These are phyloP conservation scores for Drosophila bocqueti DNA, from an alignment of 1,140 invertebrate species.

Conservation along the genomic window DNA sequence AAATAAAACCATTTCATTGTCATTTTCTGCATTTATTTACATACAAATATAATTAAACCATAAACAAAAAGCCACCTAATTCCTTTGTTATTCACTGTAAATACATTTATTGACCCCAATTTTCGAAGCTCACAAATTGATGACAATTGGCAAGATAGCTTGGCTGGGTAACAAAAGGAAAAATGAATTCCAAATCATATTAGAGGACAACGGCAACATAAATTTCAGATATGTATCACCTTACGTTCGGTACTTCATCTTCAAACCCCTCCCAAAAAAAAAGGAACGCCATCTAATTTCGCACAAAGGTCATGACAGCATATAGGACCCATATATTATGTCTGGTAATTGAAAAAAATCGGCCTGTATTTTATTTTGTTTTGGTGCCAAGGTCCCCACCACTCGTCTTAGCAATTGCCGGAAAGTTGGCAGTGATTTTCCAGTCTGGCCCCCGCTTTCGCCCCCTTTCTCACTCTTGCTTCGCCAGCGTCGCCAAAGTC, in stretches of 20 bases:
- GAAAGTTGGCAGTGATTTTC: slow-evolving; percentile 67
- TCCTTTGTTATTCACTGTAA: slow-evolving; percentile 6
- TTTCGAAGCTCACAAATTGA: slow-evolving; percentile 16
- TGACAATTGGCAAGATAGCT: slow-evolving; percentile 29
- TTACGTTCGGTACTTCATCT: slow-evolving; percentile 33
- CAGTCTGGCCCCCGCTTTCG: slow-evolving; percentile 30
- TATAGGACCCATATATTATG: slow-evolving; percentile 68
- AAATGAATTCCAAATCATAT: slow-evolving; percentile 16
- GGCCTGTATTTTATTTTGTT: slow-evolving; percentile 42
- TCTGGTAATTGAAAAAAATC: slow-evolving; percentile 76
- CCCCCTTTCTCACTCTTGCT: background rate
- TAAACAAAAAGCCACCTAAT: background rate
- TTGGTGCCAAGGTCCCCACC: slow-evolving; percentile 47
- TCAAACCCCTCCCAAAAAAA: background rate
- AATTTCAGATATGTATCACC: slow-evolving; percentile 53
- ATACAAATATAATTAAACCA: background rate
- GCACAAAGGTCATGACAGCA: slow-evolving; percentile 70
- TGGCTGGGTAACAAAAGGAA: slow-evolving; percentile 11
- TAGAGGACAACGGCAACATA: slow-evolving; percentile 28
- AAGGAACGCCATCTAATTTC: slow-evolving; percentile 51
- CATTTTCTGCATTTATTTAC: background rate
- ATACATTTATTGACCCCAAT: slow-evolving; percentile 18
- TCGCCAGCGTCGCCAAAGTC: slow-evolving; percentile 36
- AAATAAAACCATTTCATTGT: slow-evolving; percentile 4
- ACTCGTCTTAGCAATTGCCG: slow-evolving; percentile 44